Percentiles rank a stretch among this genome's conserved stretches.
phyloP scores from a whole-genome alignment of 2,113 vertebrate species.

The Heptranchias perlo region DNA sequence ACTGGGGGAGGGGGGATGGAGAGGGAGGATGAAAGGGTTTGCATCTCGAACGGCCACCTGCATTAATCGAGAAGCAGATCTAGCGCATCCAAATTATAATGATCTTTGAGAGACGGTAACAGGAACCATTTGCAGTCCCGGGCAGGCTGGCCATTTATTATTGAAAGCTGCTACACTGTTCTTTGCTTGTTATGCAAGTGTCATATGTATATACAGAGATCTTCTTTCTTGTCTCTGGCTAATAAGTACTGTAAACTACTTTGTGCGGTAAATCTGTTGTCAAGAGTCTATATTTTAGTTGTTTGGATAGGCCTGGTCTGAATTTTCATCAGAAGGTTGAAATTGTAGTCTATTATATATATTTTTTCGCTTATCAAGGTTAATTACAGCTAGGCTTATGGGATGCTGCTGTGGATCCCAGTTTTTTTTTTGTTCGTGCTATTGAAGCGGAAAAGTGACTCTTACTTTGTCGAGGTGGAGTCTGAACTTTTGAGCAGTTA shows the following conservation, averaged over 20 bases:
- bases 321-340: conserved; percentile 5
- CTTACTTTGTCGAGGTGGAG: not conserved
- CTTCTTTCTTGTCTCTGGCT: conserved; percentile 19
- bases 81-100: not conserved
- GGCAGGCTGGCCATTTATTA: not conserved
- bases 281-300: conserved; percentile 17
- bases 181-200: conserved; percentile 34
- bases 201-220: conserved; percentile 25
- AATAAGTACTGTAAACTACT: conserved; percentile 4
- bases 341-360: too few species aligned
- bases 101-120: too few species aligned
- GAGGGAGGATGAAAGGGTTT: not conserved
- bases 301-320: not conserved
- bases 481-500: not conserved
- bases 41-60: not conserved
- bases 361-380: too few species aligned
- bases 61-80: not conserved
- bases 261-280: conserved; percentile 30
- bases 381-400: not conserved
- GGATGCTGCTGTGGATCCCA: too few species aligned
- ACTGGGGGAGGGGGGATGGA: too few species aligned
- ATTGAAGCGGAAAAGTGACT: not conserved
- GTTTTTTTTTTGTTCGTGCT: not conserved
- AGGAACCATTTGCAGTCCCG: not conserved
- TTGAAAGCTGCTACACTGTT: conserved; percentile 33